Evolutionary conservation across 2,797 vertebrate genomes (phyloP).

Genomic region (Lacerta viridis): DNA sequence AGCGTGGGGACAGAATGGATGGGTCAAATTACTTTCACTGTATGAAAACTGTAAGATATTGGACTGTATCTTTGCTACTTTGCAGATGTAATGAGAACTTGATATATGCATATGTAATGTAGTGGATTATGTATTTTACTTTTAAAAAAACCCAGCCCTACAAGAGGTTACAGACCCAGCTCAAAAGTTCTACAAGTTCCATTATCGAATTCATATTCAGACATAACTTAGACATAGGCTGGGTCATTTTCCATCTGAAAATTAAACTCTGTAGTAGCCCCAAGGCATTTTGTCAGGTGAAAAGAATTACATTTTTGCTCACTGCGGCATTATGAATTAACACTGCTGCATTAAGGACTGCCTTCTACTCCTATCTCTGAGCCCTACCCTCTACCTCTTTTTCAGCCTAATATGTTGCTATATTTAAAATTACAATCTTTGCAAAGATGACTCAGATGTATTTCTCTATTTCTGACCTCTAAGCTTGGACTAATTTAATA

Average conservation of each 20-base stretch:
- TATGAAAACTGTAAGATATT: not conserved
- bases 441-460: not conserved
- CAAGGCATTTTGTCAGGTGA: not conserved
- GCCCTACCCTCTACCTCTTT: not conserved
- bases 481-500: not conserved
- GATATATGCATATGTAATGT: not conserved
- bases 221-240: not conserved
- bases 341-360: not conserved
- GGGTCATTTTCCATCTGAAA: not conserved
- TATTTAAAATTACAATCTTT: not conserved
- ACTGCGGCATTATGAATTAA: not conserved
- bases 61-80: not conserved
- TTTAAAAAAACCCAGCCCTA: not conserved
- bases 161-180: not conserved
- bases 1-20: not conserved
- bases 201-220: not conserved
- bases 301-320: not conserved
- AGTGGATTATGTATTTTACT: not conserved
- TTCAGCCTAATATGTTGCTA: not conserved
- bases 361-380: not conserved
- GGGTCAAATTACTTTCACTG: not conserved
- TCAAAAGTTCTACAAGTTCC: not conserved
- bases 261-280: not conserved
- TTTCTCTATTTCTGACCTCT: constrained; percentile 3
- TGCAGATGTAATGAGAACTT: not conserved